phyloP scores from a whole-genome alignment of 2,113 vertebrate species.

The Laticauda colubrina region DNA sequence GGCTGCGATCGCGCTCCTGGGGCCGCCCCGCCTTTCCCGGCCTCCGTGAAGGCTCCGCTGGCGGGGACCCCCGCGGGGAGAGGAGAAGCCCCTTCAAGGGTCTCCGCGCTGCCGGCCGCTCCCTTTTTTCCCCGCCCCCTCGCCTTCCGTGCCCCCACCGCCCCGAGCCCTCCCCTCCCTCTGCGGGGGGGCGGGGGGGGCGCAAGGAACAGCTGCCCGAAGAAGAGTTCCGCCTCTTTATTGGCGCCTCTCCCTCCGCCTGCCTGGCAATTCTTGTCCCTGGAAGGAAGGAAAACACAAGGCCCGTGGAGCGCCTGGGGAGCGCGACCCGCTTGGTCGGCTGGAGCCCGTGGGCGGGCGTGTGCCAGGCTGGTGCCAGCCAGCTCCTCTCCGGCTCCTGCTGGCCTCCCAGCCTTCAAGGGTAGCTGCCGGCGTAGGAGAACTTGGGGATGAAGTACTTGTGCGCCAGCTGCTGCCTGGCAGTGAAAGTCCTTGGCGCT shows the following conservation, averaged over 20 bases:
- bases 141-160: neutral
- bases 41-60: no score
- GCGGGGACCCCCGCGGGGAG: no score
- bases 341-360: fast-evolving
- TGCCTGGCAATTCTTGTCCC: no score
- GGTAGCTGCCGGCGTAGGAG: constrained; percentile 10
- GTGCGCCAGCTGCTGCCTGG: neutral
- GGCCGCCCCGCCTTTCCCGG: no score
- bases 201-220: no score
- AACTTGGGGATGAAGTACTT: constrained; percentile 22
- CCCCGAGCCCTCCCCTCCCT: no score
- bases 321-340: no score
- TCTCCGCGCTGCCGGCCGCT: no score
- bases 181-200: no score
- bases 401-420: neutral
- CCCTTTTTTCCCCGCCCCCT: neutral
- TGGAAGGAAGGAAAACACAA: no score
- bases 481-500: fast-evolving
- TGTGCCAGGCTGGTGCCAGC: neutral
- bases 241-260: neutral
- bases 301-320: no score
- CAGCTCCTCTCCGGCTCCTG: neutral
- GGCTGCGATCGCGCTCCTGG: neutral
- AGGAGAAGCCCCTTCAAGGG: no score
- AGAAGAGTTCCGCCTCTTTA: neutral